Evolutionary conservation across 1,140 invertebrate species (phyloP).

Genomic region (Philotrypesis tridentata): DNA sequence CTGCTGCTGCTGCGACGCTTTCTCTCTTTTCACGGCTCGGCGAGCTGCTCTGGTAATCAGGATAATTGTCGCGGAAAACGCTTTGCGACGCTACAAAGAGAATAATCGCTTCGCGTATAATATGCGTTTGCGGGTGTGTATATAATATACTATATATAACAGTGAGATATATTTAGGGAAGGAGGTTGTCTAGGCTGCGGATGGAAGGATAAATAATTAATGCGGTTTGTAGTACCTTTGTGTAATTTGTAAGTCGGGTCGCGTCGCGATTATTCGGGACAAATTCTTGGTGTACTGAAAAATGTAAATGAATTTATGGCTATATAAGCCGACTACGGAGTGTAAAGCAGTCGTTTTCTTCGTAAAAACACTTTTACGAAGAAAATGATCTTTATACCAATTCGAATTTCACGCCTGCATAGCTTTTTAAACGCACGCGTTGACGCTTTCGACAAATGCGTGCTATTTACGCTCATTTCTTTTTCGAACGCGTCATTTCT

Average conservation of each 20-base stretch:
- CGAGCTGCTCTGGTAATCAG: conserved; percentile 11
- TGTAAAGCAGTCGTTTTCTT: too few relatives aligned
- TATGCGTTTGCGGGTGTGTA: too few relatives aligned
- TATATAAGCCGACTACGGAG: too few relatives aligned
- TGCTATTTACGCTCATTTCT: not conserved
- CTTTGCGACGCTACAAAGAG: not conserved
- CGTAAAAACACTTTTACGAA: not conserved
- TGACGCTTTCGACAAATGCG: not conserved
- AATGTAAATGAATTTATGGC: too few relatives aligned
- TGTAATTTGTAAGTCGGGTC: too few relatives aligned
- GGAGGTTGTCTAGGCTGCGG: too few relatives aligned
- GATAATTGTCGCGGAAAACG: conserved; percentile 22
- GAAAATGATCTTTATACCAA: not conserved
- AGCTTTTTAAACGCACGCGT: too few relatives aligned
- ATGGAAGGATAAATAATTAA: not conserved
- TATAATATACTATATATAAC: too few relatives aligned
- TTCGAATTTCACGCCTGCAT: not conserved
- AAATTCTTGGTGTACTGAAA: too few relatives aligned
- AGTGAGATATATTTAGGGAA: too few relatives aligned
- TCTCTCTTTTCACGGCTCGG: conserved; percentile 1
- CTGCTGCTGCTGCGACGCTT: not conserved
- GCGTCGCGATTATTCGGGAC: too few relatives aligned
- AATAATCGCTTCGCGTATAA: too few relatives aligned
- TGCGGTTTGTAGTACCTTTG: not conserved
- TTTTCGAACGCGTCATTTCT: not conserved